phyloP scores from a whole-genome alignment of 2,797 vertebrate genomes.

The Falco rusticolus region DNA sequence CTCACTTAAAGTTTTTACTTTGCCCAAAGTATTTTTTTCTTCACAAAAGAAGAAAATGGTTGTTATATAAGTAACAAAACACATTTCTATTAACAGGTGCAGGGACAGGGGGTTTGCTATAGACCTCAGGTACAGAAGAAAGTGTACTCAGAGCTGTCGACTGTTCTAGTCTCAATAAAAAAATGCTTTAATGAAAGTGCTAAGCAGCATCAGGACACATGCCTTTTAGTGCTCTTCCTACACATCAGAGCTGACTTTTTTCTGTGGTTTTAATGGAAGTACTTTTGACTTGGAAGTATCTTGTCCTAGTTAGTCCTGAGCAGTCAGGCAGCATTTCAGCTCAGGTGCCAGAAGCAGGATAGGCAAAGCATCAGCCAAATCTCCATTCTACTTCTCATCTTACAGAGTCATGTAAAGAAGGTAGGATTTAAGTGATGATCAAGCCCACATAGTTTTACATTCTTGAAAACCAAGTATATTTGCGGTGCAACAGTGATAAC shows the following conservation, averaged over 20 bases:
- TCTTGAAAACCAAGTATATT: neutral
- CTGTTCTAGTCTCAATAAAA: neutral
- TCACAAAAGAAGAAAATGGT: neutral
- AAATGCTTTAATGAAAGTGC: neutral
- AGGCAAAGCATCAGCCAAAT: neutral
- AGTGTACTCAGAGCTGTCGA: neutral
- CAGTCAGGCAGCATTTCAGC: neutral
- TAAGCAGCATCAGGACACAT: neutral
- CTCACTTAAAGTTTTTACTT: neutral
- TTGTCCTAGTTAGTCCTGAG: neutral
- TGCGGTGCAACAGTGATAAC: neutral
- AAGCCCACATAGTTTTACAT: neutral
- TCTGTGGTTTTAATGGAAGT: neutral
- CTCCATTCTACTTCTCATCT: neutral
- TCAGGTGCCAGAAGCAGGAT: neutral
- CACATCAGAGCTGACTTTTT: neutral
- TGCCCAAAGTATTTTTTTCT: neutral
- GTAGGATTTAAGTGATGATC: neutral
- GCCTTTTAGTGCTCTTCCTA: neutral
- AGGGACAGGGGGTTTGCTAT: neutral
- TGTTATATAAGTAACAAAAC: neutral
- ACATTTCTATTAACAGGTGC: neutral
- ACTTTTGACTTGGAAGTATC: neutral
- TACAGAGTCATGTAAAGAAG: neutral
- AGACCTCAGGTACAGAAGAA: neutral